These are phyloP conservation scores for Tauraco erythrolophus DNA, from an alignment of 2,113 vertebrate genomes.

Conservation along the genomic window DNA sequence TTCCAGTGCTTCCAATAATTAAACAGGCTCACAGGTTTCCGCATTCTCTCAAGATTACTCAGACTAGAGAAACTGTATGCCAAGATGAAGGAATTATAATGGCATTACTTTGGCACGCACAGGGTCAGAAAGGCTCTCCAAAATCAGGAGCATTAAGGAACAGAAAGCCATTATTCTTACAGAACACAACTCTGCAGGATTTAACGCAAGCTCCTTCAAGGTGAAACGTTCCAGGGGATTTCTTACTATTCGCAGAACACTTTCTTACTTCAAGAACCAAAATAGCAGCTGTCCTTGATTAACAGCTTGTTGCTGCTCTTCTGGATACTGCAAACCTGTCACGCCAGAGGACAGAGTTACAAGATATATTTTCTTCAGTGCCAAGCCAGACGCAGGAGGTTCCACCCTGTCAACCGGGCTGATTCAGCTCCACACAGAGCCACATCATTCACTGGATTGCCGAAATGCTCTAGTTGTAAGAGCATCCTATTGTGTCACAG, in stretches of 20 bases:
- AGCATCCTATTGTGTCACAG: background rate
- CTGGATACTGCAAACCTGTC: background rate
- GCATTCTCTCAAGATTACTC: background rate
- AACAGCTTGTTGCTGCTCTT: conserved; percentile 10
- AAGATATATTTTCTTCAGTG: background rate
- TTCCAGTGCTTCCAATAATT: background rate
- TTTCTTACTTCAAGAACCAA: conserved; percentile 1
- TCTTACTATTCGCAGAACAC: background rate
- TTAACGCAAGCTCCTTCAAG: background rate
- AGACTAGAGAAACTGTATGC: background rate
- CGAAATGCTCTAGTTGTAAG: background rate
- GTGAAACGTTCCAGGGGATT: background rate
- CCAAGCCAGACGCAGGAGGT: background rate
- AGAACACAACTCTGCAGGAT: background rate
- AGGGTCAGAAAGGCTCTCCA: background rate
- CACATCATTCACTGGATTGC: background rate
- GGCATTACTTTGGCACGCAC: background rate
- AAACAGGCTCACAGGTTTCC: background rate
- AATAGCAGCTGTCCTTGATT: conserved; percentile 21
- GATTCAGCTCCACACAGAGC: background rate
- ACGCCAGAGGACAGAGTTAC: background rate
- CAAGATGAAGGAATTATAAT: background rate
- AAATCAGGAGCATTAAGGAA: background rate
- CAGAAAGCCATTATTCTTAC: background rate
- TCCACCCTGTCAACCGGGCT: background rate